Conservation (phyloP, 2,797 vertebrate species). For the Leontopithecus rosalia region DNA sequence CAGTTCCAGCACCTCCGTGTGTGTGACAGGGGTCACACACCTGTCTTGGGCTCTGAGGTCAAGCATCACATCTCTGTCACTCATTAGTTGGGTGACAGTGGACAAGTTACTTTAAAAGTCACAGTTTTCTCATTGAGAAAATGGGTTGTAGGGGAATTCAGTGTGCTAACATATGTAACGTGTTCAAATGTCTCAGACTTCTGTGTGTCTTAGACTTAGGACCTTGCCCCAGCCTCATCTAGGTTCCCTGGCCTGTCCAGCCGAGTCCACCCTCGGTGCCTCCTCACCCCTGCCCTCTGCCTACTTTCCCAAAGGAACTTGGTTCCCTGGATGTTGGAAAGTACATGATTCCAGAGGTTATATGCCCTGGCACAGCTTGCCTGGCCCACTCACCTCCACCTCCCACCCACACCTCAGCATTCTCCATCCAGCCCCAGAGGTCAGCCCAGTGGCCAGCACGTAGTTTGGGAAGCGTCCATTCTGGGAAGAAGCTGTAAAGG, state of each 20-base stretch:
- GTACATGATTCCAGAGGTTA: neutral
- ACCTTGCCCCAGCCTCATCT: neutral
- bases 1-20: neutral
- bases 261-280: neutral
- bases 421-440: neutral
- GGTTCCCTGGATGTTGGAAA: neutral
- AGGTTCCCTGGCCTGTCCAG: neutral
- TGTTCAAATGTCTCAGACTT: neutral
- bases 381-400: neutral
- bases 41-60: neutral
- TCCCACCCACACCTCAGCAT: neutral
- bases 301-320: neutral
- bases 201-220: neutral
- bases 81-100: neutral
- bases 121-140: neutral
- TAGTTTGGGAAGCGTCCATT: neutral
- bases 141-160: neutral
- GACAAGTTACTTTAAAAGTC: neutral
- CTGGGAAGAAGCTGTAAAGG: neutral
- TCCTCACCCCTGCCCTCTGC: neutral
- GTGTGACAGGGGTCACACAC: neutral
- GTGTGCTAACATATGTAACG: neutral
- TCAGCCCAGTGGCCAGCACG: neutral
- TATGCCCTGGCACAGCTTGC: too few relatives aligned
- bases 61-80: neutral